Evolutionary conservation across 2,797 vertebrate genomes (phyloP).

Genomic region (Galagoides demidoff): DNA sequence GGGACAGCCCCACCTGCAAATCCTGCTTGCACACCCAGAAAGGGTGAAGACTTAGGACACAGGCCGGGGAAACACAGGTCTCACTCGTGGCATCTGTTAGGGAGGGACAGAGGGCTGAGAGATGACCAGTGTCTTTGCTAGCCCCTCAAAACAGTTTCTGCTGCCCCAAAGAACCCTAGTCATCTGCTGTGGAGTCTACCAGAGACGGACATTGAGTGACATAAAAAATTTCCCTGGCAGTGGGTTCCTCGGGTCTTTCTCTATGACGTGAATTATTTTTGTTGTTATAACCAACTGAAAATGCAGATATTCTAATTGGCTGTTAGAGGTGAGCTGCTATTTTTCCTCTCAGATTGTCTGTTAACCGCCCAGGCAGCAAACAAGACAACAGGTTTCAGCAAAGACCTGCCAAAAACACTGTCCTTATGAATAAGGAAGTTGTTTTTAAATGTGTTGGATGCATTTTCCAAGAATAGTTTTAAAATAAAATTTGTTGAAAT

Average conservation of each 20-base stretch:
- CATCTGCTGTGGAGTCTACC: neutral
- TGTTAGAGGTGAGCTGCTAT: neutral
- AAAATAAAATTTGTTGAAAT: constrained; percentile 14
- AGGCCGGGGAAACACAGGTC: neutral
- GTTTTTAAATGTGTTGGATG: constrained; percentile 14
- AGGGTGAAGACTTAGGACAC: neutral
- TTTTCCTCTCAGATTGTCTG: neutral
- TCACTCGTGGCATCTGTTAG: neutral
- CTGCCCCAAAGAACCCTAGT: neutral
- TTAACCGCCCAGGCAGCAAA: neutral
- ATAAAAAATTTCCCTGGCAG: neutral
- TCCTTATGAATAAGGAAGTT: neutral
- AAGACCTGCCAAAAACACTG: constrained; percentile 17
- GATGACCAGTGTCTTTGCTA: neutral
- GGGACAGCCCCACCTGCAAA: neutral
- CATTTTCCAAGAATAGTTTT: neutral
- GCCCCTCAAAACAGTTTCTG: neutral
- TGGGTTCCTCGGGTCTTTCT: neutral
- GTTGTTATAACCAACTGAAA: constrained; percentile 10
- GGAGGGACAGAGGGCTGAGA: neutral
- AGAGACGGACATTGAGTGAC: neutral
- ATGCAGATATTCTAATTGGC: neutral
- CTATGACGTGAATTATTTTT: neutral
- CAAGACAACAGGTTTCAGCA: constrained; percentile 27
- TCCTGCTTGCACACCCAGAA: neutral